phyloP scores from a whole-genome alignment of 2,888 invertebrate species.

The Eristalinus sepulchralis region DNA sequence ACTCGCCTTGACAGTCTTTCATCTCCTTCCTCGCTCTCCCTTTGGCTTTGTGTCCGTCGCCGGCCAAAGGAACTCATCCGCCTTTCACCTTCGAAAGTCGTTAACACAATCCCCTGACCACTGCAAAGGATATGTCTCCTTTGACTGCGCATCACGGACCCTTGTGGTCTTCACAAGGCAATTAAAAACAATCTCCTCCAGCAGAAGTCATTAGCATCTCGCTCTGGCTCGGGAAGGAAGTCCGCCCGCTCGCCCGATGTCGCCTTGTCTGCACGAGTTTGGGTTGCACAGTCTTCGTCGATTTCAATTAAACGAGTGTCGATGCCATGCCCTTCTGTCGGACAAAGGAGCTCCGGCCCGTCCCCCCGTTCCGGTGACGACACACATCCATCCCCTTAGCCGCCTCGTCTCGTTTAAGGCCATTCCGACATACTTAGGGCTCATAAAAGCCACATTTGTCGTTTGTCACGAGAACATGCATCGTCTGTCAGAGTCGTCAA shows the following conservation, averaged over 20 bases:
- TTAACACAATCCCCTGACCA: slow-evolving; percentile 9
- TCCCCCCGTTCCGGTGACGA: background rate
- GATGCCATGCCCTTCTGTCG: slow-evolving; percentile 31
- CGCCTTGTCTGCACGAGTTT: slow-evolving; percentile 14
- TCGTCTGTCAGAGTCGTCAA: slow-evolving; percentile 14
- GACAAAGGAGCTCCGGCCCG: slow-evolving; percentile 10
- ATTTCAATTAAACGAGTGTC: slow-evolving; percentile 62
- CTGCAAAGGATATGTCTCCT: background rate
- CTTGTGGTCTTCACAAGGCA: slow-evolving; percentile 27
- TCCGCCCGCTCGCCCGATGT: background rate
- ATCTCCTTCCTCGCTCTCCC: background rate
- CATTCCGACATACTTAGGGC: slow-evolving; percentile 58
- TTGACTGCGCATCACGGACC: background rate
- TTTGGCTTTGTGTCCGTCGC: background rate
- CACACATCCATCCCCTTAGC: slow-evolving; percentile 13
- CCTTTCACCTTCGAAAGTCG: slow-evolving; percentile 13
- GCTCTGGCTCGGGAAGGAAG: slow-evolving; percentile 15
- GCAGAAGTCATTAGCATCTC: slow-evolving; percentile 17
- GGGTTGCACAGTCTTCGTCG: slow-evolving; percentile 23
- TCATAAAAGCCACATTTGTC: slow-evolving; percentile 52
- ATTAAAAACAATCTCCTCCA: slow-evolving; percentile 32
- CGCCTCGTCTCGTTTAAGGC: slow-evolving; percentile 51
- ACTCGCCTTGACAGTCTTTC: background rate
- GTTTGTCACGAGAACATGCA: background rate
- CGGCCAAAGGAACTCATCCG: background rate